Base-by-base conservation (phyloP, 2,888 invertebrate species). In the Agrotis puta region DNA sequence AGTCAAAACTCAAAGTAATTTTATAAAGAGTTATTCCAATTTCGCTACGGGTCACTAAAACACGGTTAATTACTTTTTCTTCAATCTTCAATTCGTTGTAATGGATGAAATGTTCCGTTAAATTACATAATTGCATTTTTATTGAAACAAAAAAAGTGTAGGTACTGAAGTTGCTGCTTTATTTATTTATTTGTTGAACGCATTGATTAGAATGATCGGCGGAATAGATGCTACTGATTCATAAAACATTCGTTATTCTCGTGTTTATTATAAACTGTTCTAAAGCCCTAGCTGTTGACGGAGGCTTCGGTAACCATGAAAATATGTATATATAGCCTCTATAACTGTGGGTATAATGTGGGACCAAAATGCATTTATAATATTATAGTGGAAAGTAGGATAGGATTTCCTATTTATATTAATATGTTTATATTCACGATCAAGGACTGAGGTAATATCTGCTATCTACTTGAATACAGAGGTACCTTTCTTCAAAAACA, bases 41-140 rank as follows among this genome's bases (percentile, higher is more conserved):
- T 63, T 51, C 54, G 61, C 14, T 50, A 74, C 18, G 75, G 22
- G 18, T 18, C 61, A 61, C 51, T 74, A 48, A 74, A 54, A 56
- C 43, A 54, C 43, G 62, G 45, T 61, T 77, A 65, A 71, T 72
- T 64, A 56, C 64, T 59, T 81, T 65, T 68, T 51, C 33, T 70
- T 79, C 61, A 64, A 58, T 33, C 70, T 67, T 65, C 53, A 76
- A 76, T 66, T 63, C 63, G 47, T 43, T 45, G 58, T 68, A 77
- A 71, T 68, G 22, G 54, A 56, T 63, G 64, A 71, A 76, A 70
- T 48, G 65, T 68, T 76, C 58, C 77, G 79, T 68, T 65, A 81
- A 79, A 81, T 79, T 67, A 56, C 24, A 67, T 69, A 62, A 75
- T 69, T 70, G 63, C 45, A 83, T 43, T 81, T 67, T 70, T 69